These are phyloP conservation scores for Telenomus remus DNA, from an alignment of 1,140 invertebrate genomes.

Conservation along the genomic window DNA sequence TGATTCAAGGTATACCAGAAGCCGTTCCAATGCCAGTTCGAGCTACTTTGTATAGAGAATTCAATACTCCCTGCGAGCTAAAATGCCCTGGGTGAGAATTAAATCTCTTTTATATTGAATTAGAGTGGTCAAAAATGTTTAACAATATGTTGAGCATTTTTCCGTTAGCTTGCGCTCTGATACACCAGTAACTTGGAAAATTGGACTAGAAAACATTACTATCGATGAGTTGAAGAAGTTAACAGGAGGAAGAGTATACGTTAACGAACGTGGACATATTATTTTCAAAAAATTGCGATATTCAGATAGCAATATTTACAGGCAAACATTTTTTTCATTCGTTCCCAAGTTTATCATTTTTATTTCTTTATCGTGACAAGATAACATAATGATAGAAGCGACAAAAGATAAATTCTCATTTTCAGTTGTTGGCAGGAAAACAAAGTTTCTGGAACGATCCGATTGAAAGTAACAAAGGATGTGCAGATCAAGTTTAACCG, in stretches of 20 bases:
- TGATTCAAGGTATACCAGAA: conserved; percentile 75
- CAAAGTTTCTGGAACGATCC: conserved; percentile 78
- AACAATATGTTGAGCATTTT: not conserved
- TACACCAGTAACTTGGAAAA: conserved; percentile 75
- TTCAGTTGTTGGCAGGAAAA: conserved; percentile 82
- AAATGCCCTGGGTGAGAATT: conserved; percentile 77
- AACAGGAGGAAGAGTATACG: conserved; percentile 71
- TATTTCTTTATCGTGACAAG: conserved; percentile 8
- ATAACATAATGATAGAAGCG: conserved; percentile 13
- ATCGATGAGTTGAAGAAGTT: conserved; percentile 64
- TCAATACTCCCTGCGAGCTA: conserved; percentile 69
- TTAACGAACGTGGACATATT: conserved; percentile 73
- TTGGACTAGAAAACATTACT: conserved; percentile 68
- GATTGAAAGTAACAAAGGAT: conserved; percentile 76
- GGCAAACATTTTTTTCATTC: conserved; percentile 64
- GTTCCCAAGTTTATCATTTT: conserved; percentile 1
- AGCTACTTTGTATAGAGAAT: conserved; percentile 71
- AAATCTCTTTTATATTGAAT: not conserved
- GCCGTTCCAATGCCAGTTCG: conserved; percentile 67
- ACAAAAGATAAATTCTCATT: conserved; percentile 40
- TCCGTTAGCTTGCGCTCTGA: conserved; percentile 69
- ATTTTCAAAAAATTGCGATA: conserved; percentile 73
- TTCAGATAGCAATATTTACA: conserved; percentile 77
- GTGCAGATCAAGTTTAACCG: conserved; percentile 75
- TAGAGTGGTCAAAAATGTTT: not conserved